phyloP scores from a whole-genome alignment of 1,140 invertebrate species.

The Musca vetustissima region DNA sequence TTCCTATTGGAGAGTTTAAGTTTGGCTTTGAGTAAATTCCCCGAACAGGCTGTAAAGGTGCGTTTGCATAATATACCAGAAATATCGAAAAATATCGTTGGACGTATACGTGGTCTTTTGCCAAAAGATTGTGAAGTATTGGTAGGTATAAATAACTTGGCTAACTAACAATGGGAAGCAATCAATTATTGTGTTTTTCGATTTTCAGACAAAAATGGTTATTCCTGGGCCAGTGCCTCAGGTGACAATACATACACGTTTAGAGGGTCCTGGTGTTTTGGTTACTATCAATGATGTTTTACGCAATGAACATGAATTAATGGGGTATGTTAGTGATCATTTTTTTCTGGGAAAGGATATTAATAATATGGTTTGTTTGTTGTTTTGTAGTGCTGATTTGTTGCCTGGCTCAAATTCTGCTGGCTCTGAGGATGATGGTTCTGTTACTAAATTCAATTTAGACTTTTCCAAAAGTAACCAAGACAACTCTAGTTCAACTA shows the following conservation, averaged over 20 bases:
- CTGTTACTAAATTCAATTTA: neutral
- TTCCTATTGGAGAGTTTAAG: constrained; percentile 51
- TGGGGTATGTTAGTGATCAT: constrained; percentile 36
- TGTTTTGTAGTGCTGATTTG: constrained; percentile 1
- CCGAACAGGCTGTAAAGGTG: constrained; percentile 43
- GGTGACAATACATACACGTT: constrained; percentile 43
- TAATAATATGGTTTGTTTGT: neutral
- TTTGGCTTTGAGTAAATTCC: constrained; percentile 44
- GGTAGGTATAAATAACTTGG: constrained; percentile 35
- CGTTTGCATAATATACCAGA: constrained; percentile 46
- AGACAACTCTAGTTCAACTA: neutral
- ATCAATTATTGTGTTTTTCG: neutral
- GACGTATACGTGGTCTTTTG: constrained; percentile 40
- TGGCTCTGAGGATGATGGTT: constrained; percentile 13
- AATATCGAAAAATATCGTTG: constrained; percentile 39
- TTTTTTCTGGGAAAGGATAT: neutral
- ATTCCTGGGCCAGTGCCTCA: constrained; percentile 35
- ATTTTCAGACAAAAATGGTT: constrained; percentile 41
- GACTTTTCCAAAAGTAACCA: constrained; percentile 11
- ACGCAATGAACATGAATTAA: constrained; percentile 46
- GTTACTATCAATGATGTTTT: constrained; percentile 46
- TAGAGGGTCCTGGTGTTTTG: constrained; percentile 36
- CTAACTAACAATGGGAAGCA: too few relatives aligned
- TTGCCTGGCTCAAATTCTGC: constrained; percentile 12
- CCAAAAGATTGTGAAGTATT: constrained; percentile 41